These are phyloP conservation scores for Muscicapa striata DNA, from an alignment of 2,797 vertebrate species.

Conservation along the genomic window DNA sequence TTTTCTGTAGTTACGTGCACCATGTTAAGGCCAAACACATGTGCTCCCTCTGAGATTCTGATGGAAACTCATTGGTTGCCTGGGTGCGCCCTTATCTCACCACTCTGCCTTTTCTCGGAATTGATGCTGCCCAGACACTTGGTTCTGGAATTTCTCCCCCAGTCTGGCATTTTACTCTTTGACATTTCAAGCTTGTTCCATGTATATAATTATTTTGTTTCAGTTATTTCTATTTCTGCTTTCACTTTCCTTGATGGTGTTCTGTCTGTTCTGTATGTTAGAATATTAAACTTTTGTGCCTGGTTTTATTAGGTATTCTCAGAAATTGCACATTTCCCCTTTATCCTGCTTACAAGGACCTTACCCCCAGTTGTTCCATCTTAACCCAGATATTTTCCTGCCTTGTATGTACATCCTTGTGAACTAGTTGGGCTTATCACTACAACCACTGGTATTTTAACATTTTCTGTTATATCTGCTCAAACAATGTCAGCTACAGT, in stretches of 20 bases:
- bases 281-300: neutral
- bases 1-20: neutral
- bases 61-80: neutral
- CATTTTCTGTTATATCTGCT: neutral
- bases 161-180: neutral
- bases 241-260: neutral
- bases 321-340: neutral
- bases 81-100: neutral
- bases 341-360: neutral
- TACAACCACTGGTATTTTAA: neutral
- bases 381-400: neutral
- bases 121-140: neutral
- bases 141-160: neutral
- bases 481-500: neutral
- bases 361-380: neutral
- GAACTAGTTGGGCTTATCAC: neutral
- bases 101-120: neutral
- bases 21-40: neutral
- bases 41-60: neutral
- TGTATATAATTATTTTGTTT: neutral
- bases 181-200: conserved; percentile 6
- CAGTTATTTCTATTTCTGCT: conserved; percentile 15
- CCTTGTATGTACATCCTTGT: neutral
- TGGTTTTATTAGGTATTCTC: neutral
- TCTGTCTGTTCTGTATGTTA: neutral